Conservation (phyloP, 1,140 invertebrate genomes). For the Drosophila mayri region DNA sequence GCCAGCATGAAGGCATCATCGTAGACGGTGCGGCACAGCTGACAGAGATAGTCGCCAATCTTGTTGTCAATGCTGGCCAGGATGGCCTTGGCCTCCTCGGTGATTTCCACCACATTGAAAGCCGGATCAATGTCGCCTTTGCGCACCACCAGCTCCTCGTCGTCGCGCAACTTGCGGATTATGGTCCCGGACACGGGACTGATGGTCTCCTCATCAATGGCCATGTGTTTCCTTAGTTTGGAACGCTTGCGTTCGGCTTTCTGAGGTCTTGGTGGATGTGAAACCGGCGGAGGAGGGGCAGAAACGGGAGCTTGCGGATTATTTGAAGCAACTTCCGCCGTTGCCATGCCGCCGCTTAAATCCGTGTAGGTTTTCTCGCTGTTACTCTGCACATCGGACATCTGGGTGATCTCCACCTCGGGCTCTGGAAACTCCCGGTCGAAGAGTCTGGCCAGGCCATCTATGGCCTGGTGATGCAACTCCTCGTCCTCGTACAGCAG, state of each 20-base stretch:
- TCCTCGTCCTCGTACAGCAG: constrained; percentile 79
- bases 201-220: constrained; percentile 97
- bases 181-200: constrained; percentile 99
- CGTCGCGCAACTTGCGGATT: constrained; percentile 92
- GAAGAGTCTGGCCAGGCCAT: constrained; percentile 80
- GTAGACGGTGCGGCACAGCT: constrained; percentile 96
- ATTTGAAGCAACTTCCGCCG: constrained; percentile 29
- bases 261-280: constrained; percentile 42
- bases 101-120: constrained; percentile 98
- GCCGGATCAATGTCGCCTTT: constrained; percentile 98
- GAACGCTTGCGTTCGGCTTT: constrained; percentile 86
- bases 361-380: constrained; percentile 86
- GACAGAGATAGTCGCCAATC: constrained; percentile 98
- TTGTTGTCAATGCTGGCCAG: constrained; percentile 98
- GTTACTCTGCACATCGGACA: constrained; percentile 37
- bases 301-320: constrained; percentile 19
- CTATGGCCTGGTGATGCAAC: constrained; percentile 75
- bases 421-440: constrained; percentile 62
- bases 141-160: constrained; percentile 92
- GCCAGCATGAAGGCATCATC: constrained; percentile 98
- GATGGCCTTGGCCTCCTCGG: constrained; percentile 96
- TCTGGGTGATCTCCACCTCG: constrained; percentile 12
- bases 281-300: constrained; percentile 14
- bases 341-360: constrained; percentile 82
- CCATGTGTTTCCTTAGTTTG: constrained; percentile 90